Evolutionary conservation across 2,888 invertebrate species (phyloP).

Genomic region (Mylabris sibirica): DNA sequence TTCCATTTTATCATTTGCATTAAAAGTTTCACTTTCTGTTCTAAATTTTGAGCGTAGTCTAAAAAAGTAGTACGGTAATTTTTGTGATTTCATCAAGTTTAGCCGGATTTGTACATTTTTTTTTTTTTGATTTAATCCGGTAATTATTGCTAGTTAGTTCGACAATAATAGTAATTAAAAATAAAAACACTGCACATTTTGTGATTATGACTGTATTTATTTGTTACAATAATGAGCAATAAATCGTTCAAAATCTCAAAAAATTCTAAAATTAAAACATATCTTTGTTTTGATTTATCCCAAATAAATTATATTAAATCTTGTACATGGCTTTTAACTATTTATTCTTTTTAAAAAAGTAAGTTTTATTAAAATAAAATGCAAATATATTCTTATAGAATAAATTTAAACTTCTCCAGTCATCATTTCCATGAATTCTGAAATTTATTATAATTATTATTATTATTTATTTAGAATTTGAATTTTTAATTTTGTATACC

Average conservation of each 20-base stretch:
- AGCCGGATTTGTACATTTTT: too few species aligned
- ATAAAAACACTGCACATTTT: background rate
- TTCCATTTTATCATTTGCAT: too few species aligned
- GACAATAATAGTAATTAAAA: background rate
- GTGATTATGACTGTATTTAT: slow-evolving; percentile 14
- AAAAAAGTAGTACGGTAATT: too few species aligned
- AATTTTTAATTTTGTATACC: slow-evolving; percentile 66
- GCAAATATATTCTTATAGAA: background rate
- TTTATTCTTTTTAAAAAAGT: background rate
- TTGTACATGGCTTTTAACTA: background rate
- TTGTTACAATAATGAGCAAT: slow-evolving; percentile 14
- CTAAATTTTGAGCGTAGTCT: too few species aligned
- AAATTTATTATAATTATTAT: slow-evolving; percentile 54
- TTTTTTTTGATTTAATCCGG: background rate
- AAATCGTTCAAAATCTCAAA: slow-evolving; percentile 12
- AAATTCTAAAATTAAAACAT: background rate
- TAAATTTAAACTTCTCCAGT: slow-evolving; percentile 73
- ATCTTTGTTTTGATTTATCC: background rate
- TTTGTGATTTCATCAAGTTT: too few species aligned
- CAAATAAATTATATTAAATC: slow-evolving; percentile 3
- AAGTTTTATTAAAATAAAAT: background rate
- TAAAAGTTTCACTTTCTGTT: too few species aligned
- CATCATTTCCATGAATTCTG: slow-evolving; percentile 98
- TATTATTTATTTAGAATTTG: background rate
- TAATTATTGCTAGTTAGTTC: background rate